Percentiles rank a stretch among this genome's conserved stretches.
Conservation (phyloP, 2,113 vertebrate genomes). For the Rhombomys opimus region DNA sequence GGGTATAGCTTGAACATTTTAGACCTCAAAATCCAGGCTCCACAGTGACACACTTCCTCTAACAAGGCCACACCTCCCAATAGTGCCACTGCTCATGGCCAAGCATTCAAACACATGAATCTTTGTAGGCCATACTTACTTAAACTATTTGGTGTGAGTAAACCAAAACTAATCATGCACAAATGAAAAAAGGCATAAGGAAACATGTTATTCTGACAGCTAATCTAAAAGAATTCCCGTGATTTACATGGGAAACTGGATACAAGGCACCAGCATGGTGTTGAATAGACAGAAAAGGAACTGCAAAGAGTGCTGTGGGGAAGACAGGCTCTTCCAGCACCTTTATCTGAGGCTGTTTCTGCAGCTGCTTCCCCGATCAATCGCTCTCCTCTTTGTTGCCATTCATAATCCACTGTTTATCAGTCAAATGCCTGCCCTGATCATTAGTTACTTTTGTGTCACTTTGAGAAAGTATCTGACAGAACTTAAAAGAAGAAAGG, state of each 20-base stretch:
- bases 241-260: neutral
- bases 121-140: no score
- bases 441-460: neutral
- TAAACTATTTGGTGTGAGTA: no score
- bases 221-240: neutral
- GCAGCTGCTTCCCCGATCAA: rapidly evolving
- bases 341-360: neutral
- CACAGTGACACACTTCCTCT: no score
- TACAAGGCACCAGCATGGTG: neutral
- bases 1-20: no score
- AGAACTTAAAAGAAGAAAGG: neutral
- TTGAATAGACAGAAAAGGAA: neutral
- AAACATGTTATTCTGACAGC: neutral
- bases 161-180: neutral
- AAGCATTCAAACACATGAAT: no score
- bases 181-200: neutral
- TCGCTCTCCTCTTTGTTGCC: neutral
- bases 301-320: neutral
- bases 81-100: no score
- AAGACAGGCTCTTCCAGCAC: rapidly evolving
- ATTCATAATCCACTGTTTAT: neutral
- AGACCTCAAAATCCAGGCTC: no score
- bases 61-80: no score
- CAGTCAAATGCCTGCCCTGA: neutral
- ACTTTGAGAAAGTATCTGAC: neutral